Evolutionary conservation across 30 jellyfish, hydroid and myxozoan species (phyloP), one percentile per base, ranked within the genome.

Genomic region (Turritopsis dohrnii): DNA sequence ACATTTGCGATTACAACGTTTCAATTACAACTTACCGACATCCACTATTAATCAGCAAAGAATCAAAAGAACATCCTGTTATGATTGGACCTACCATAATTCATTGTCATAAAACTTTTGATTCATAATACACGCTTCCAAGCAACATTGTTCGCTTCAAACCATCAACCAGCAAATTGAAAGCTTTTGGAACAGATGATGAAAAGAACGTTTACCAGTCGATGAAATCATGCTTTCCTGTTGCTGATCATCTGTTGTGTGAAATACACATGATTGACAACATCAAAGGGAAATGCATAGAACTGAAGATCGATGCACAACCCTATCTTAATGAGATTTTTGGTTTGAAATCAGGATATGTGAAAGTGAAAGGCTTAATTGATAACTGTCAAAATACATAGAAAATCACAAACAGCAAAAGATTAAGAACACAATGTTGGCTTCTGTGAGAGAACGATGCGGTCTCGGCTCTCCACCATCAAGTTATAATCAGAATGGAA

Each of bases 401-500:
- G 54, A 19, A 18, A 53, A 31, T 18, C 16, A 85, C 74, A 85
- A 85, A 19, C 18, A 75, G 8, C 83, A 85, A 18, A 71, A 30
- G 60, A 80, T 86, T 65, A 86, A 86, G 81, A 0, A 54, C 29
- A 26, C 84, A 1, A 79, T 86, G 94, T 22, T 79, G 20, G 77
- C 79, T 8, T 60, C 60, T 19, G 84, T 72, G 9, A 41, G 94
- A 19, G n/a, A 21, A 22, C 31, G 28, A 29, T 79, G 90, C 53
- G 90, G 94, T 30, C 85, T 86, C 21, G 94, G 94, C 5, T 5
- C 52, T 53, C 92, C 92, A n/a, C n/a, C n/a, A n/a, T n/a, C n/a
- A n/a, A n/a, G n/a, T n/a, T n/a, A n/a, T n/a, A n/a, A n/a, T n/a
- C n/a, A n/a, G n/a, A n/a, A n/a, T n/a, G n/a, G n/a, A n/a, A n/a